phyloP scores from a whole-genome alignment of 2,113 vertebrate genomes.

The Hucho hucho region DNA sequence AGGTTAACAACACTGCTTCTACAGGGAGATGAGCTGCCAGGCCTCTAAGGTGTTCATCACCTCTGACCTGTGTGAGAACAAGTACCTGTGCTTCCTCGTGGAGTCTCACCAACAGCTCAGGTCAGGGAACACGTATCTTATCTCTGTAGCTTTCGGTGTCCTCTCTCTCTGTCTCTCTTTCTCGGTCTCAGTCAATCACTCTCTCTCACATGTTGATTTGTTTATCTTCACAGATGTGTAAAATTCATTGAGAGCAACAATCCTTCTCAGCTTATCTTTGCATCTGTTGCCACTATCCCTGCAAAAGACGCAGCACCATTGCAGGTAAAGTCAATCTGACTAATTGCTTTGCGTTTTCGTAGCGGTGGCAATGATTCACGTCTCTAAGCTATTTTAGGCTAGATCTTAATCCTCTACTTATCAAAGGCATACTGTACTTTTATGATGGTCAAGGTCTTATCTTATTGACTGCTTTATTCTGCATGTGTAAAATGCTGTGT shows the following conservation, averaged over 20 bases:
- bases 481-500: too few species aligned
- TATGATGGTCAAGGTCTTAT: too few species aligned
- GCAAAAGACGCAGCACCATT: slow-evolving; percentile 95
- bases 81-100: slow-evolving; percentile 91
- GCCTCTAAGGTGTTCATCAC: slow-evolving; percentile 95
- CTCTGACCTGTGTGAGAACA: slow-evolving; percentile 91
- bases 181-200: not conserved
- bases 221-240: slow-evolving; percentile 79
- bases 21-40: slow-evolving; percentile 91
- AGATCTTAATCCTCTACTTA: too few species aligned
- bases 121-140: slow-evolving; percentile 55
- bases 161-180: too few species aligned
- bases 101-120: slow-evolving; percentile 93
- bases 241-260: slow-evolving; percentile 96
- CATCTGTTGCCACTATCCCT: slow-evolving; percentile 82
- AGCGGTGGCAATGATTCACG: too few species aligned
- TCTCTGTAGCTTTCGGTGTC: not conserved
- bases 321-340: slow-evolving; percentile 67
- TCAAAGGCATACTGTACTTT: too few species aligned
- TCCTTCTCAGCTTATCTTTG: slow-evolving; percentile 89
- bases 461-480: too few species aligned
- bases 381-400: too few species aligned
- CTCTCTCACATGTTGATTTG: not conserved
- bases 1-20: slow-evolving; percentile 81
- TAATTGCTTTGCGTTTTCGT: too few species aligned